phyloP scores from a whole-genome alignment of 2,797 vertebrate species.

The Lepilemur ruficaudatus region DNA sequence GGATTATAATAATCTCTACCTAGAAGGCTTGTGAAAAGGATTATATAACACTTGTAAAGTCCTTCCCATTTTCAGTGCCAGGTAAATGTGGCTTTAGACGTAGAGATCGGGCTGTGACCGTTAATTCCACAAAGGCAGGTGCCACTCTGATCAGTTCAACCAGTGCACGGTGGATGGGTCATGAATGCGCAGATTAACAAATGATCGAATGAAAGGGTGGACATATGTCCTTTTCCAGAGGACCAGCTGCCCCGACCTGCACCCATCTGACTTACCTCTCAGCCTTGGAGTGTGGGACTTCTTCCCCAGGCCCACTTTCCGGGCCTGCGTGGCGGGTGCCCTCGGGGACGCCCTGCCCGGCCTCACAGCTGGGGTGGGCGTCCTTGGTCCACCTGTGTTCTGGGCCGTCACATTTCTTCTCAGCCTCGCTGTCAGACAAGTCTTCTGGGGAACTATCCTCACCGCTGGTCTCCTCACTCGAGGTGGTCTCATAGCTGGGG shows the following conservation, averaged over 20 bases:
- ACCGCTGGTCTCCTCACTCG: slow-evolving; percentile 96
- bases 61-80: background rate
- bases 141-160: background rate
- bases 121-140: background rate
- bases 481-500: slow-evolving; percentile 95
- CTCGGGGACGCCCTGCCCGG: background rate
- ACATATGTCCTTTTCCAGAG: background rate
- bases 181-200: background rate
- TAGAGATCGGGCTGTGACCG: background rate
- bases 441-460: slow-evolving; percentile 90
- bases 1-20: background rate
- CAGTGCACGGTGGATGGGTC: background rate
- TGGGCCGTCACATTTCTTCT: background rate
- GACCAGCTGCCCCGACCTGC: accelerated
- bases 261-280: slow-evolving; percentile 78
- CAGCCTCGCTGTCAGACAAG: slow-evolving; percentile 81
- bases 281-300: slow-evolving; percentile 38
- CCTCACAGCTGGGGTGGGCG: background rate
- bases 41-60: background rate
- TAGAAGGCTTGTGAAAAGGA: background rate
- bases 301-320: slow-evolving; percentile 2
- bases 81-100: background rate
- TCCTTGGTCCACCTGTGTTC: slow-evolving; percentile 41
- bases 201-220: background rate
- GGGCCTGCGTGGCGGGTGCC: accelerated